Conservation (phyloP, 2,797 vertebrate species). For the Pogoniulus pusillus region DNA sequence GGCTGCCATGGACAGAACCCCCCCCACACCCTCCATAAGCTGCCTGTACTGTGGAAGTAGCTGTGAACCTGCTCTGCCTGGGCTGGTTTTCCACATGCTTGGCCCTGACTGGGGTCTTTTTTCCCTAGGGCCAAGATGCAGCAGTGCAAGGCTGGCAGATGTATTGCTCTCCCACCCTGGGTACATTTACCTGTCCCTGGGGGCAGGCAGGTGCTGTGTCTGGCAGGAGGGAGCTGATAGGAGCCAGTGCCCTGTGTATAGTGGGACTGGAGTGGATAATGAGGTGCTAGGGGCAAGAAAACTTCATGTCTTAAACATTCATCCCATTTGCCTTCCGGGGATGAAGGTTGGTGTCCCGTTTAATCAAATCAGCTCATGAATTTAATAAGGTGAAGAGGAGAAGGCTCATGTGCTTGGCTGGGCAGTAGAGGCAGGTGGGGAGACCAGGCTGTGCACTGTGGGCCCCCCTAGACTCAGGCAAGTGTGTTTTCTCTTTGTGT, state of each 20-base stretch:
- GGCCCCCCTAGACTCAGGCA: fast-evolving
- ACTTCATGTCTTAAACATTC: slow-evolving; percentile 45
- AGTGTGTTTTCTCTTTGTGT: fast-evolving
- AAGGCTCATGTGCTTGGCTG: slow-evolving; percentile 24
- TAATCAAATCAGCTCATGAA: slow-evolving; percentile 50
- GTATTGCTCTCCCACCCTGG: neutral
- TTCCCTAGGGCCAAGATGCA: neutral
- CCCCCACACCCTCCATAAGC: neutral
- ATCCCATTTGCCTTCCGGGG: slow-evolving; percentile 35
- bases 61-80: neutral
- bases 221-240: neutral
- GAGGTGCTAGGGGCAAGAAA: neutral
- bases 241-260: neutral
- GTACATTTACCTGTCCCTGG: neutral
- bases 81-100: neutral
- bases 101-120: neutral
- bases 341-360: neutral
- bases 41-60: neutral
- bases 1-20: neutral
- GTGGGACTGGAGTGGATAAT: neutral
- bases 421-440: neutral
- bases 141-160: neutral
- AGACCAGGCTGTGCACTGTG: neutral
- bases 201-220: fast-evolving
- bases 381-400: slow-evolving; percentile 39